Evolutionary conservation across 2,113 vertebrate species (phyloP).

Genomic region (Nerophis ophidion): DNA sequence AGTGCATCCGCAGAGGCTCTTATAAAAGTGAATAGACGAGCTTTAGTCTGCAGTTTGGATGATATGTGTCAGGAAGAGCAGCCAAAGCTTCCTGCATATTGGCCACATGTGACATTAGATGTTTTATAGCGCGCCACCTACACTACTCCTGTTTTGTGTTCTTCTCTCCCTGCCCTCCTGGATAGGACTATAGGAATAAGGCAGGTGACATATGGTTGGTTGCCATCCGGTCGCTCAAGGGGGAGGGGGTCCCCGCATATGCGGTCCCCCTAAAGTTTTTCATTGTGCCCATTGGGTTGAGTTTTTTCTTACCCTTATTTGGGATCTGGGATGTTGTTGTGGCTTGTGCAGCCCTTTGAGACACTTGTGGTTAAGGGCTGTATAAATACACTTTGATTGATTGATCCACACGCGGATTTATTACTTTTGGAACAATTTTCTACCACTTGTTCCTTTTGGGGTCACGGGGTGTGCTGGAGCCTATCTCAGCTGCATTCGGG

Average conservation of each 20-base stretch:
- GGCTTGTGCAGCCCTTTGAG: no score
- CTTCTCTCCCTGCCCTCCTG: constrained; percentile 41
- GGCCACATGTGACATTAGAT: constrained; percentile 61
- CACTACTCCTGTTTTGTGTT: constrained; percentile 29
- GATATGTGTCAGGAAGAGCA: constrained; percentile 59
- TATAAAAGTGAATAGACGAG: constrained; percentile 63
- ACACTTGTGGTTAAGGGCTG: no score
- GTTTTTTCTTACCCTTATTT: no score
- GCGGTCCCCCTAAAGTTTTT: no score
- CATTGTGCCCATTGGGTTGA: no score
- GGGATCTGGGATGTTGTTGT: no score
- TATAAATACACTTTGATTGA: no score
- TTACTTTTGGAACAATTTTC: constrained; percentile 45
- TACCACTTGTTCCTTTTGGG: no score
- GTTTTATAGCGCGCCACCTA: constrained; percentile 53
- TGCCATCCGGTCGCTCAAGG: constrained; percentile 42
- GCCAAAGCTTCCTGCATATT: constrained; percentile 61
- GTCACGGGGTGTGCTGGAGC: no score
- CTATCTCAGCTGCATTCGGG: no score
- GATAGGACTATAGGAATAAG: constrained; percentile 50
- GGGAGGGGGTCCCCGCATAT: no score
- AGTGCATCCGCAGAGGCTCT: constrained; percentile 51
- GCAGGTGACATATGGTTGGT: constrained; percentile 66
- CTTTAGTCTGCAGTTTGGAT: constrained; percentile 55
- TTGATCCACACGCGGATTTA: constrained; percentile 29